These are phyloP conservation scores for Pelmatolapia mariae DNA, from an alignment of 2,113 vertebrate species.

Conservation along the genomic window DNA sequence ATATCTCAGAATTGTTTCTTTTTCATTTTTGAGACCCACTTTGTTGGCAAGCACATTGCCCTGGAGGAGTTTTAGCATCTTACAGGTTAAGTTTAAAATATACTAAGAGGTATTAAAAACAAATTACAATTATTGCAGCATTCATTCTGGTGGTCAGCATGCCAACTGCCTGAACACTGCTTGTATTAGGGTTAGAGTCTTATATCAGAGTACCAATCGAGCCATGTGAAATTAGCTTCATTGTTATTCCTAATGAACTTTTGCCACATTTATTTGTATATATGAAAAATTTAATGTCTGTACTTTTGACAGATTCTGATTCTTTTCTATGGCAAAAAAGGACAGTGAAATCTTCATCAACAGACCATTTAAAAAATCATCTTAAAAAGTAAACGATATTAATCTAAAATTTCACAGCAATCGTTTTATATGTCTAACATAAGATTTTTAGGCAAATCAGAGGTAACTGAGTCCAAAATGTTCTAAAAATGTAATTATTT, in stretches of 20 bases:
- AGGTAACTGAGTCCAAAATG: background rate
- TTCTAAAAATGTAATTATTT: background rate
- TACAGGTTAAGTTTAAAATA: background rate
- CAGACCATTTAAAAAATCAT: background rate
- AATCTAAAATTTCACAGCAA: background rate
- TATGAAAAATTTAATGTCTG: background rate
- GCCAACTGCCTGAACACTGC: background rate
- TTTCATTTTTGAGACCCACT: background rate
- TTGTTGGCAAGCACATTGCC: background rate
- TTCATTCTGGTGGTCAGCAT: background rate
- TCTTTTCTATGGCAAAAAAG: background rate
- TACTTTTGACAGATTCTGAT: background rate
- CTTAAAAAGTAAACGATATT: background rate
- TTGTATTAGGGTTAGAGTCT: background rate
- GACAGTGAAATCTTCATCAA: background rate
- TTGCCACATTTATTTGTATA: background rate
- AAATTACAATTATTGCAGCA: background rate
- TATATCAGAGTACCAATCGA: background rate
- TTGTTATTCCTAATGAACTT: background rate
- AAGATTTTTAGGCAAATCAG: background rate
- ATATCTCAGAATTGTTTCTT: background rate
- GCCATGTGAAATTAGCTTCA: background rate
- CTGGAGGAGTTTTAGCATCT: background rate
- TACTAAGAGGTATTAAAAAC: background rate
- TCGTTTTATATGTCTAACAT: background rate